Evolutionary conservation across 2,113 vertebrate genomes (phyloP), one percentile per base, ranked within the genome.

Genomic region (Myxocyprinus asiaticus): DNA sequence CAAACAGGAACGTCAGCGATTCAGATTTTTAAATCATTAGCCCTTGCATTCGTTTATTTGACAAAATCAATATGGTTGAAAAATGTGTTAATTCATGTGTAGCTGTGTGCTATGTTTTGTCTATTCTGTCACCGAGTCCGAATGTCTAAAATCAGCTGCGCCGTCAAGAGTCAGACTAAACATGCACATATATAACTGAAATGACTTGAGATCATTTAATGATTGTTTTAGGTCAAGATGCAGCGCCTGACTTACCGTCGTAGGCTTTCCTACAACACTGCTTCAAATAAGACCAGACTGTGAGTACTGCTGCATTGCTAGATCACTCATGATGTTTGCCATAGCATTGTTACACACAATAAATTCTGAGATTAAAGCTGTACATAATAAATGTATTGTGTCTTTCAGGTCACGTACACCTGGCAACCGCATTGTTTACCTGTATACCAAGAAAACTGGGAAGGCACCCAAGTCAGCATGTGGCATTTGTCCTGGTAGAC

Each of bases 251-350:
- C 97, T 0, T 99, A 99, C 90, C 97, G 97, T 17, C 96, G 97
- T 94, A 96, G 97, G 95, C 91, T 99, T 82, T 99, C 97, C 96
- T 99, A 99, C 95, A 99, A 99, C 83, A 99, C 97, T 55, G 93
- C 96, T 82, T 99, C 98, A 68, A 99, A 99, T 93, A 99, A 98
- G 86, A 99, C 97, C 67, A 95, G 98, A 70, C 94, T 99, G 98
- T 99, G 88, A 96, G 98, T 94, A 69, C 8, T 12, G 0, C 5
- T 58, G 6, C 7, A 48, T 11, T 53, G 4, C 3, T 53, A 4
- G 9, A 53, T 11, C 51, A 55, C 51, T 6, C 4, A 1, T 55
- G 4, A 3, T 7, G 8, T 51, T 8, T 51, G 50, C 9, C 3
- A 8, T 3, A 51, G 8, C 51, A 53, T 10, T 71, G 3, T 44